Base-by-base conservation (phyloP, 2,888 invertebrate genomes). In the Lasioglossum oenotherae region DNA sequence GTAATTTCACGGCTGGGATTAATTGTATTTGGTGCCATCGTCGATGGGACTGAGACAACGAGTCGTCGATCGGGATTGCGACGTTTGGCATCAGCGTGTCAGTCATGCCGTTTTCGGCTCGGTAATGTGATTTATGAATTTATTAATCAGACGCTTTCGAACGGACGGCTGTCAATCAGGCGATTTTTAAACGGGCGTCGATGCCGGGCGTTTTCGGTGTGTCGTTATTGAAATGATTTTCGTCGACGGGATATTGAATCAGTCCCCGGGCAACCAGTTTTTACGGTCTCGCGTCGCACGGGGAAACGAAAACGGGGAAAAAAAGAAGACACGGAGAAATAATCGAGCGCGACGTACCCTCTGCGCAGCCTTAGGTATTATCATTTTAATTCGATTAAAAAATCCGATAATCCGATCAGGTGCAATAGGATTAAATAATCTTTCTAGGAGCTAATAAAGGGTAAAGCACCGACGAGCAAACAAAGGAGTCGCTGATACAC, bases 91-190 rank as follows among this genome's bases (percentile, higher is more conserved):
- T 80, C 85, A 86, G 83, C 81, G 81, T 85, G 88, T 84, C 86
- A 80, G 82, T 90, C 90, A 87, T 69, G 73, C 57, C 80, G 80
- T 84, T 87, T 82, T 78, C 78, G 74, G 23, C 67, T 23, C 80
- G 78, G 84, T 91, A 87, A 91, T 84, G 81, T 86, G 87, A 88
- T 88, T 89, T 91, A 87, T 84, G 87, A 86, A 89, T 88, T 88
- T 91, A 91, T 91, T 87, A 88, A 87, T 88, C 83, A 74, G 88
- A 88, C 91, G 81, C 76, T 82, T 86, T 77, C 67, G 74, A 81
- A 74, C 85, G 77, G 60, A 57, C 74, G 78, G 64, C 84, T 74
- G 85, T 88, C 85, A 84, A 86, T 89, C 84, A 73, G 10, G 35
- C 23, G 38, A 64, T 80, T 82, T 88, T 77, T 72, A 81, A 86